phyloP scores from a whole-genome alignment of 1,140 invertebrate species.

The Pogonognathellus flavescens region DNA sequence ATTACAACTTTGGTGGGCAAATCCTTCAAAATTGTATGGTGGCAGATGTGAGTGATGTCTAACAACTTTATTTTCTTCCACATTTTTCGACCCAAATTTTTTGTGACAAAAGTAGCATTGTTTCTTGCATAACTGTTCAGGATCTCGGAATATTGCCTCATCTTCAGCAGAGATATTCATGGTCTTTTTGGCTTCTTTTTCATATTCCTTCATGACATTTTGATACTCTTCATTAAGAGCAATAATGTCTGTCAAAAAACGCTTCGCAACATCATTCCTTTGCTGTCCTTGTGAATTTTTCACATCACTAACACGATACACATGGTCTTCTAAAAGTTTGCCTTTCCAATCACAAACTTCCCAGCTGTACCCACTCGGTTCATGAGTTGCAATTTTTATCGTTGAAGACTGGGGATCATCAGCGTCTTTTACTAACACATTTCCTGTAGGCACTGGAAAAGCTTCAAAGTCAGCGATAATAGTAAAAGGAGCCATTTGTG shows the following conservation, averaged over 20 bases:
- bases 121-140: background rate
- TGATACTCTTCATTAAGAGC: background rate
- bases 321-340: background rate
- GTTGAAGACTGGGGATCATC: background rate
- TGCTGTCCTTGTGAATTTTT: background rate
- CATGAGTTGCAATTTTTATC: constrained; percentile 9
- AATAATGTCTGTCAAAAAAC: constrained; percentile 17
- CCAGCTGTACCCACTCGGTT: constrained; percentile 17
- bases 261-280: constrained; percentile 25
- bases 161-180: background rate
- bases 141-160: background rate
- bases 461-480: constrained; percentile 56
- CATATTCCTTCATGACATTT: background rate
- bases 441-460: background rate
- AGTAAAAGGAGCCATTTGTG: constrained; percentile 24
- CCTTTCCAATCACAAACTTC: constrained; percentile 10
- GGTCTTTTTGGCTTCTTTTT: background rate
- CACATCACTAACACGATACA: too few species aligned
- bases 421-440: background rate
- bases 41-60: constrained; percentile 23
- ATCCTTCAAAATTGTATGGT: constrained; percentile 6
- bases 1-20: constrained; percentile 45
- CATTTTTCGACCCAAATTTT: background rate
- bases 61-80: background rate
- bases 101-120: constrained; percentile 51